A percentile compares a stretch with the other conserved stretches of the same genome.
Evolutionary conservation across 2,113 vertebrate genomes (phyloP).

Genomic region (Telmatochromis brachygnathus): DNA sequence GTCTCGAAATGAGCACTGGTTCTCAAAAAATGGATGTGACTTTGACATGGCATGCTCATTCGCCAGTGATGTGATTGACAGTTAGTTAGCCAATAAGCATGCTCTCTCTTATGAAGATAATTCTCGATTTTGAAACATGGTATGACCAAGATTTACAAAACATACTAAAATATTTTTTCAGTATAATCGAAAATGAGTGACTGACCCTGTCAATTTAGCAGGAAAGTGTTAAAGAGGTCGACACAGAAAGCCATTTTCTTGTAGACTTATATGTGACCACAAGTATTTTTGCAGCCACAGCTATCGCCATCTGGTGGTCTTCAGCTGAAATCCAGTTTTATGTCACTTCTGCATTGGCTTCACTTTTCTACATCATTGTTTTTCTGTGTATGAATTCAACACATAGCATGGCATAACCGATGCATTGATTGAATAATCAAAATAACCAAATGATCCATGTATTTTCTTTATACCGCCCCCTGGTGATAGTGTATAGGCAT

Average conservation of each 20-base stretch:
- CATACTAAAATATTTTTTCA: background rate
- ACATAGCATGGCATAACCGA: background rate
- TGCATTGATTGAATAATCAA: background rate
- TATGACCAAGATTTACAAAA: background rate
- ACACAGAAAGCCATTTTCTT: background rate
- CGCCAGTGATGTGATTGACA: background rate
- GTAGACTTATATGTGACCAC: background rate
- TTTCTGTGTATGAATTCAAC: background rate
- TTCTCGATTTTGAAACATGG: background rate
- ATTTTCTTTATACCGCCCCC: background rate
- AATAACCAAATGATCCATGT: background rate
- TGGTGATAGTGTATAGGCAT: background rate
- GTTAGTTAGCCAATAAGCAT: background rate
- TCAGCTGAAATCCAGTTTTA: background rate
- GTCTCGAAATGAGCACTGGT: background rate
- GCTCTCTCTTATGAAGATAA: background rate
- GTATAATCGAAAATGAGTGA: background rate
- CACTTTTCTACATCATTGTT: background rate
- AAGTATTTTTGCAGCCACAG: background rate
- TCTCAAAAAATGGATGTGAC: background rate
- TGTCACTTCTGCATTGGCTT: background rate
- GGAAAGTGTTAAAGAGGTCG: background rate
- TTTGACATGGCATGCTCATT: background rate
- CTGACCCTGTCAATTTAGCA: background rate
- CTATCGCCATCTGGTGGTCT: background rate